Evolutionary conservation across 2,113 vertebrate species (phyloP).

Genomic region (Zapornia atra): DNA sequence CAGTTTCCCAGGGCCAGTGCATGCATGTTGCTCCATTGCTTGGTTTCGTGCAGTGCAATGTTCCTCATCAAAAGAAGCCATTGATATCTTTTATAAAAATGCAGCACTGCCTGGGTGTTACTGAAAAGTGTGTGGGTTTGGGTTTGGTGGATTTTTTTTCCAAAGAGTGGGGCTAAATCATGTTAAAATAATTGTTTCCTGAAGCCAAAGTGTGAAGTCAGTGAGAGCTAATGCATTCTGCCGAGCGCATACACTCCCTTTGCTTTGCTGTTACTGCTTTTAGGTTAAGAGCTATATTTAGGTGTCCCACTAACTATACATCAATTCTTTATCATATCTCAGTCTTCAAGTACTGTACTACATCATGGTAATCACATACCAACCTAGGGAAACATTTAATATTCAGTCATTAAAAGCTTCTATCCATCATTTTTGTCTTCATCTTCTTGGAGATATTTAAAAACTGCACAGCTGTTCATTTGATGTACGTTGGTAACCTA

Average conservation of each 20-base stretch:
- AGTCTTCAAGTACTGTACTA: neutral
- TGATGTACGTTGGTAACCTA: neutral
- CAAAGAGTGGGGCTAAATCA: neutral
- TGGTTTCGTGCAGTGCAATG: neutral
- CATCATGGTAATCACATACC: neutral
- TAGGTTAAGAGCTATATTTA: constrained; percentile 41
- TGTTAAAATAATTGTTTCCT: constrained; percentile 11
- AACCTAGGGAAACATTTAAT: neutral
- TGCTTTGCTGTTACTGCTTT: neutral
- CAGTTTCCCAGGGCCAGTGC: neutral
- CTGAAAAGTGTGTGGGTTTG: neutral
- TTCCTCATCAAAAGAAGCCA: neutral
- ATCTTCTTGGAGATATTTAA: neutral
- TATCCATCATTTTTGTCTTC: neutral
- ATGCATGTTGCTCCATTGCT: neutral
- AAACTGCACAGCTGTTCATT: neutral
- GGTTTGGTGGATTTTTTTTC: neutral
- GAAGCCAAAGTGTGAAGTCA: constrained; percentile 11
- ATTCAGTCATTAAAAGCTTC: constrained; percentile 1
- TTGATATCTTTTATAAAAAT: neutral
- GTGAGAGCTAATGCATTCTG: neutral
- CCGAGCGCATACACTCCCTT: neutral
- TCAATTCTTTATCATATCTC: constrained; percentile 49
- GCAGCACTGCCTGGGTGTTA: neutral
- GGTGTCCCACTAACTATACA: constrained; percentile 16